These are phyloP conservation scores for Neopelma chrysocephalum DNA, from an alignment of 2,797 vertebrate species.

Conservation along the genomic window DNA sequence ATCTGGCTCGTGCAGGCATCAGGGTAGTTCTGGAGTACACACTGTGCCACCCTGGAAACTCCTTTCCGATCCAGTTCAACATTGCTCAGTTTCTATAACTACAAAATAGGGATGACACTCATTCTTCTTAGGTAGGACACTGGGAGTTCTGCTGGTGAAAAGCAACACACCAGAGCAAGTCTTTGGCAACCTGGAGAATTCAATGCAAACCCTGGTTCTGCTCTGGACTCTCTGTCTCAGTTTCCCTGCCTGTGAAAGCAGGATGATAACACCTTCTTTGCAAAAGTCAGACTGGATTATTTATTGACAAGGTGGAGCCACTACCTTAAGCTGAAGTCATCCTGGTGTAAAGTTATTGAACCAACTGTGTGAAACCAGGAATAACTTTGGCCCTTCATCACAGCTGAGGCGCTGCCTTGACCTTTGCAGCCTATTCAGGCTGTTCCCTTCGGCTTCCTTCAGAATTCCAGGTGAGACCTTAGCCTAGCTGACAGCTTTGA, in stretches of 20 bases:
- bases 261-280: not conserved
- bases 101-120: not conserved
- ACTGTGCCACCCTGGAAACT: not conserved
- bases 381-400: not conserved
- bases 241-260: not conserved
- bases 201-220: rapidly evolving
- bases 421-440: conserved; percentile 21
- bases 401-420: not conserved
- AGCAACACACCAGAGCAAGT: not conserved
- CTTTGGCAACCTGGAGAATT: not conserved
- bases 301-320: not conserved
- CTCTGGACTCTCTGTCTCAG: not conserved
- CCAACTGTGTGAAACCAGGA: not conserved
- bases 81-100: not conserved
- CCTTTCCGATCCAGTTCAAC: not conserved
- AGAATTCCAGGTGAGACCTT: conserved; percentile 27
- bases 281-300: not conserved
- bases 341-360: not conserved
- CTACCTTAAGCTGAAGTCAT: not conserved
- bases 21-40: not conserved
- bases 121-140: not conserved
- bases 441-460: not conserved
- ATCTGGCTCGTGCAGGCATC: not conserved
- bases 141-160: not conserved
- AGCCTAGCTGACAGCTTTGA: conserved; percentile 48